Evolutionary conservation across 2,888 invertebrate genomes (phyloP).

Genomic region (Sarcophaga carnaria): DNA sequence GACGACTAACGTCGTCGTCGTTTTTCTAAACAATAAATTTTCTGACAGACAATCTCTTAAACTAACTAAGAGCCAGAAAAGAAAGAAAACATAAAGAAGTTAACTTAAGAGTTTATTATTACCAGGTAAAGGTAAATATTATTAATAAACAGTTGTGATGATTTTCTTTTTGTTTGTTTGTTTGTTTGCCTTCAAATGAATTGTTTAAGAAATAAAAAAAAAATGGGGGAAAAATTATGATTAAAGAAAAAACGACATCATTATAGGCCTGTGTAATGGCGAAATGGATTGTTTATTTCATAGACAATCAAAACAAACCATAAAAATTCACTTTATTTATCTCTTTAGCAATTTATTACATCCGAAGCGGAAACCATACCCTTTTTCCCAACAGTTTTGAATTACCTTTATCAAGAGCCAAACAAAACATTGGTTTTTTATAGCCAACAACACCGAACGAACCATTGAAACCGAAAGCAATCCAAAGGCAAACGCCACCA

Average conservation of each 20-base stretch:
- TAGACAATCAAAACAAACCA: constrained; percentile 68
- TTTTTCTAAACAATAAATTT: constrained; percentile 68
- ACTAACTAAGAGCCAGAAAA: neutral
- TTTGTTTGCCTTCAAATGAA: constrained; percentile 15
- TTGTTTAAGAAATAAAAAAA: neutral
- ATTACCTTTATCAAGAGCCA: constrained; percentile 34
- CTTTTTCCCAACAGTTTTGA: constrained; percentile 65
- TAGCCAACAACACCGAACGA: neutral
- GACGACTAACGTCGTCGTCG: neutral
- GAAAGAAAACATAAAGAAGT: constrained; percentile 7
- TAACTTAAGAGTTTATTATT: neutral
- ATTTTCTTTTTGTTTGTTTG: neutral
- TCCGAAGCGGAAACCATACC: constrained; percentile 70
- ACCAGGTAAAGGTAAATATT: constrained; percentile 23
- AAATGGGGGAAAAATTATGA: constrained; percentile 10
- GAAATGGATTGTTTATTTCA: constrained; percentile 63
- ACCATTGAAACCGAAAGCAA: neutral
- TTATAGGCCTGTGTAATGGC: constrained; percentile 51
- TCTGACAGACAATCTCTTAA: constrained; percentile 62
- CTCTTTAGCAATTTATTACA: constrained; percentile 70
- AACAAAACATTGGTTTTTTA: too few species aligned
- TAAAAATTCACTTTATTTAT: constrained; percentile 68
- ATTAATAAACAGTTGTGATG: constrained; percentile 55
- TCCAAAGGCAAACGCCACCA: neutral
- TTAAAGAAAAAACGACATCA: constrained; percentile 38